A percentile compares a stretch with the other conserved stretches of the same genome.
Evolutionary conservation across 2,113 vertebrate genomes (phyloP).

Genomic region (Heterotilapia buettikoferi): DNA sequence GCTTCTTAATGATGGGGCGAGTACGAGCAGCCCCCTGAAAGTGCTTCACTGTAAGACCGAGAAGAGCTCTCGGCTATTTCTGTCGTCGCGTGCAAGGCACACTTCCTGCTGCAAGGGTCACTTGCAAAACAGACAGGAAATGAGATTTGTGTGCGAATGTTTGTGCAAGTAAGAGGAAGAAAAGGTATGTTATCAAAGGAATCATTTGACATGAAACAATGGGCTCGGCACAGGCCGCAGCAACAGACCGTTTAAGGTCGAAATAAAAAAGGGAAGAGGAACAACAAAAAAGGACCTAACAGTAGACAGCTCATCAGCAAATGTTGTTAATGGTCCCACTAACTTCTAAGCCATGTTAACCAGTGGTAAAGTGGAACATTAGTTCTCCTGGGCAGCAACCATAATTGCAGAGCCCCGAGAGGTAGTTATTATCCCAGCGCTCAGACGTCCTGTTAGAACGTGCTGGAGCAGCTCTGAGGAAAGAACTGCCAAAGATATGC

Average conservation of each 20-base stretch:
- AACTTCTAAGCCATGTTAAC: neutral
- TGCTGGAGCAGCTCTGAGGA: neutral
- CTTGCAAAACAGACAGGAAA: neutral
- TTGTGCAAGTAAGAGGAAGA: neutral
- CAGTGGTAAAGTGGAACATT: neutral
- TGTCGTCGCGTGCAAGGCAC: neutral
- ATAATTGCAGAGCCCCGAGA: neutral
- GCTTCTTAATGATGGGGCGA: constrained; percentile 12
- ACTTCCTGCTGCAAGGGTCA: constrained; percentile 24
- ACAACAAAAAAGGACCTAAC: neutral
- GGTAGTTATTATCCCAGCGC: constrained; percentile 6
- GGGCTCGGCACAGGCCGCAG: neutral
- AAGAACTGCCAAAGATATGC: neutral
- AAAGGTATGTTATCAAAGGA: neutral
- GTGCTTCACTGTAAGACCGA: neutral
- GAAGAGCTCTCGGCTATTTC: neutral
- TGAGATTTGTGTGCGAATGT: neutral
- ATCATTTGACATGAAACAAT: neutral
- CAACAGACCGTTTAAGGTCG: neutral
- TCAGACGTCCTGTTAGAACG: constrained; percentile 21
- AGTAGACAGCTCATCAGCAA: neutral
- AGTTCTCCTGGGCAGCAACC: neutral
- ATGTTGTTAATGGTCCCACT: neutral
- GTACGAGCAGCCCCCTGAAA: neutral
- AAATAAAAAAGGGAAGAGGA: neutral